These are phyloP conservation scores for Drosophila leonis DNA, from an alignment of 2,888 invertebrate species.

Conservation along the genomic window DNA sequence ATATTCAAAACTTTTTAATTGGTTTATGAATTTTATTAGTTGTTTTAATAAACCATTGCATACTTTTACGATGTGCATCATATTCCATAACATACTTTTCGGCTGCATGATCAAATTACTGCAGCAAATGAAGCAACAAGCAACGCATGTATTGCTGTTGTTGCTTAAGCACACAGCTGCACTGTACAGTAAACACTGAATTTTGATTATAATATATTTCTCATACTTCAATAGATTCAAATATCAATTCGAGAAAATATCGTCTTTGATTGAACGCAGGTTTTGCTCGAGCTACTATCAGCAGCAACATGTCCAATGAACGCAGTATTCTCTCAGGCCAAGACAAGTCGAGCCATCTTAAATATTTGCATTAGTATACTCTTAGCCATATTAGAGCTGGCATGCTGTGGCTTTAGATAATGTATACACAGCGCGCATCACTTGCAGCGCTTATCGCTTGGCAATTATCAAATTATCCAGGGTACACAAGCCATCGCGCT, in stretches of 20 bases:
- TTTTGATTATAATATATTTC: background rate
- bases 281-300: background rate
- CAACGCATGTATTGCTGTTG: too few species aligned
- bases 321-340: background rate
- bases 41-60: background rate
- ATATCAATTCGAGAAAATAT: background rate
- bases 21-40: too few species aligned
- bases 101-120: background rate
- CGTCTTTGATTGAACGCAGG: background rate
- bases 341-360: background rate
- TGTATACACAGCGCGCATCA: conserved; percentile 10
- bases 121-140: background rate
- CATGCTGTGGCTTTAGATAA: conserved; percentile 2
- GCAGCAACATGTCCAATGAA: too few species aligned
- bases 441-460: conserved; percentile 31
- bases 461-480: conserved; percentile 48
- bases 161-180: background rate
- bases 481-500: conserved; percentile 11
- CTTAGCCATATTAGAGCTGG: background rate
- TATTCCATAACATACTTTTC: background rate
- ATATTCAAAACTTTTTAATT: background rate
- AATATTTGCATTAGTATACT: background rate
- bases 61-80: background rate
- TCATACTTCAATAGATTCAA: background rate
- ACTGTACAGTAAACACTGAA: background rate